Evolutionary conservation across 2,888 invertebrate genomes (phyloP), one percentile per base, ranked within the genome.

Genomic region (Agrilus mali): DNA sequence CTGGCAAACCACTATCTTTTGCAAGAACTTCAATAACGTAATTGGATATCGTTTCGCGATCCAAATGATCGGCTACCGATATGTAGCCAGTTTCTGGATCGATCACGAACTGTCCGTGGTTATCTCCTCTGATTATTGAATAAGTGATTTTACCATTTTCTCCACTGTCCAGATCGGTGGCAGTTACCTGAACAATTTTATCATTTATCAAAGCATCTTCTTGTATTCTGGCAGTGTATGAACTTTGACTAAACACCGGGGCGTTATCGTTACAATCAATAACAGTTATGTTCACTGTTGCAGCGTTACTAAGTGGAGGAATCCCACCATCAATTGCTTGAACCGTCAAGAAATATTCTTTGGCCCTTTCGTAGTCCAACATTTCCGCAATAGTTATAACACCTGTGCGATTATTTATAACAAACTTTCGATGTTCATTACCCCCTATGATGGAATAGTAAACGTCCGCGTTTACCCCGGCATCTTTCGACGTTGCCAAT

Each of bases 401-500:
- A 33, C 92, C 93, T 38, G 80, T 76, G 50, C 75, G 75, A 12
- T 79, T 72, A 60, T 87, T 76, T 41, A 93, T 78, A 36, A 73
- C 65, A 66, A 93, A 93, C 64, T 88, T 87, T 53, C 81, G 83
- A 57, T 89, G 86, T 57, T 86, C 89, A 61, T 92, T 92, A 38
- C 92, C 92, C 20, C 84, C 89, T 22, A 87, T 79, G 44, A 93
- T 83, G 13, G 85, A 81, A 64, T 92, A 93, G 47, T 79, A 78
- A 41, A 96, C 87, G 63, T 90, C 87, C 0, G 95, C 95, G 70
- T 95, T 96, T 49, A 90, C 76, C 31, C 95, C 95, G 35, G 86
- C 81, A 64, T 96, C 95, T 60, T 84, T 83, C 8, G 90, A 92
- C 3, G 89, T 86, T n/a, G 96, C 97, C 50, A 81, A 73, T 20